Conservation (phyloP, 92 coral and sea anemone genomes). For the Pocillopora grandis region DNA sequence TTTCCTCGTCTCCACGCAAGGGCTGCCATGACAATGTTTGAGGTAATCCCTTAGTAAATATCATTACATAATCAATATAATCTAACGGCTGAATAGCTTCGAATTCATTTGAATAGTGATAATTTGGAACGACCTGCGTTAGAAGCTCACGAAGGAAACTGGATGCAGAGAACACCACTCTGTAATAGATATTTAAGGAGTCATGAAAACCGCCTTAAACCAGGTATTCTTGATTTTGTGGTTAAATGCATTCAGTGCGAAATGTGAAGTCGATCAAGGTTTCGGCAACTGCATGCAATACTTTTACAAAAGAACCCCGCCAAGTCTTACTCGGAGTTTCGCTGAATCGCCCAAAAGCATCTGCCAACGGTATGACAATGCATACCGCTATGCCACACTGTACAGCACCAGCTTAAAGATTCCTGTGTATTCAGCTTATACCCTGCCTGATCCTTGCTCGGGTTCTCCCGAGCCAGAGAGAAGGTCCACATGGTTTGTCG, state of each 20-base stretch:
- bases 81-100: conserved; percentile 29
- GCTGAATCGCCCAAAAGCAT: neutral
- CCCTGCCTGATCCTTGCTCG: neutral
- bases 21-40: neutral
- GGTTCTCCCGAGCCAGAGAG: neutral
- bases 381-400: neutral
- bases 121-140: no score
- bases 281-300: neutral
- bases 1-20: no score
- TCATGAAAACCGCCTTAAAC: neutral
- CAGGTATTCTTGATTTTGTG: neutral
- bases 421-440: neutral
- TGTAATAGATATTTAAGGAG: no score
- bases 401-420: neutral
- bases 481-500: neutral
- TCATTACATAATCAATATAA: neutral
- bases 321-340: neutral
- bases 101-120: conserved; percentile 3
- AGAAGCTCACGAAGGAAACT: no score
- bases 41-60: neutral
- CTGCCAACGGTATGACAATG: neutral
- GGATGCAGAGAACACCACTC: no score
- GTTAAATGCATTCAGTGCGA: neutral
- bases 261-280: neutral
- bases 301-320: neutral